Evolutionary conservation across 2,113 vertebrate species (phyloP), one percentile per base, ranked within the genome.

Genomic region (Apus apus): DNA sequence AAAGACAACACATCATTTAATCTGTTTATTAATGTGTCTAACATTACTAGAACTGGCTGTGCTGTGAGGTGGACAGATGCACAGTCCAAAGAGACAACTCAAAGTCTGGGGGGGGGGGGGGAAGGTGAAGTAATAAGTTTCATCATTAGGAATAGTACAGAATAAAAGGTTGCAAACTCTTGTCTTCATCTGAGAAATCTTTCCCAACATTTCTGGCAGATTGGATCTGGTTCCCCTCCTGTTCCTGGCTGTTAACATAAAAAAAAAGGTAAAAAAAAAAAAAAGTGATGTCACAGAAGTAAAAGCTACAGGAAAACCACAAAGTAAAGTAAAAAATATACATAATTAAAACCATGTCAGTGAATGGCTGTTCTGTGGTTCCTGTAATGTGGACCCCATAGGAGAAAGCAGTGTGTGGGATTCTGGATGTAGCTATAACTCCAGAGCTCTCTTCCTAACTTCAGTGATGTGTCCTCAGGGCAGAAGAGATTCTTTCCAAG

Each of bases 341-440:
- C 34, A 64, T 91, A 90, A 96, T 97, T 93, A 83, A 93, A 94
- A 88, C 21, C 90, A 90, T 16, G n/a, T 7, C 67, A 72, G 40
- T 34, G 90, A 85, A 66, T 57, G 50, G 29, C 13, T 85, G 27
- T 56, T 70, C 21, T 90, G 79, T 74, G 87, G 82, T 80, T 95
- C 94, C 72, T 92, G 53, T 61, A 94, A 67, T 19, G 43, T 57
- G 48, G 90, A 94, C 64, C 75, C 82, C 79, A 74, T 57, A 93
- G 90, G 45, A 94, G 27, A 64, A 80, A 77, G 72, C 53, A 67
- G 30, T 10, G 13, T 78, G 85, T 90, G 86, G 48, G 45, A 50
- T 29, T 77, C 46, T 67, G 90, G 71, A 58, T 68, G 25, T 20
- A 86, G 61, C 79, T 84, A 2, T 36, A 92, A 9, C 45, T 88